Conservation (phyloP, 2,888 invertebrate genomes). For the Phorcus lineatus region DNA sequence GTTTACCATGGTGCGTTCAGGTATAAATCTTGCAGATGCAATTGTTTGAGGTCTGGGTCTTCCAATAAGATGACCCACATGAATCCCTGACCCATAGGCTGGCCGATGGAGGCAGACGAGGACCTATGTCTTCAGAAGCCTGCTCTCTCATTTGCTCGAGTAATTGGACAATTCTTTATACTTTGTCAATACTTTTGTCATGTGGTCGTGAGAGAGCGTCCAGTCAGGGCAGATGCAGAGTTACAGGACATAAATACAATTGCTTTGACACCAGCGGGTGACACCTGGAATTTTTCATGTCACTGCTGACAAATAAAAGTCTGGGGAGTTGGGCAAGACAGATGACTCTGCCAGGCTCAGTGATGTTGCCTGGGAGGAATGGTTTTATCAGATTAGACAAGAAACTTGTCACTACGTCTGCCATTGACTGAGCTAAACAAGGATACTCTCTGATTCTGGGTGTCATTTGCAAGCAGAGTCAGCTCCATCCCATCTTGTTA, state of each 20-base stretch:
- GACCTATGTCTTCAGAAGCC: not conserved
- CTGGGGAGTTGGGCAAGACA: conserved; percentile 14
- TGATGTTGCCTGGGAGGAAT: not conserved
- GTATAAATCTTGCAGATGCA: not conserved
- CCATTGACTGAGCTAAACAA: conserved; percentile 24
- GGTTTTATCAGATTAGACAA: conserved; percentile 17
- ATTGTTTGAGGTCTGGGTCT: not conserved
- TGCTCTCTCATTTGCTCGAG: not conserved
- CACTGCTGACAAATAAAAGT: conserved; percentile 16
- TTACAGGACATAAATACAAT: conserved; percentile 20
- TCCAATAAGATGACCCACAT: not conserved
- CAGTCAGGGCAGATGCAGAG: not conserved
- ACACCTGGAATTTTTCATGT: conserved; percentile 24
- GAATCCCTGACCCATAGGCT: not conserved
- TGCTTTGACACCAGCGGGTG: conserved; percentile 15
- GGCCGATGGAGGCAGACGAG: not conserved
- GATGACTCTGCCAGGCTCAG: not conserved
- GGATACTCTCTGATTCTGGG: conserved; percentile 10
- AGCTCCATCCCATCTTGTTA: conserved; percentile 27
- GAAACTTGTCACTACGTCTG: conserved; percentile 24
- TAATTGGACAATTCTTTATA: conserved; percentile 22
- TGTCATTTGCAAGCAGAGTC: conserved; percentile 27
- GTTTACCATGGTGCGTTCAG: not conserved
- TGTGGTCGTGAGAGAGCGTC: conserved; percentile 6
- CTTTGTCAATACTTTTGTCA: conserved; percentile 15